Evolutionary conservation across 2,113 vertebrate species (phyloP), one percentile per base, ranked within the genome.

Genomic region (Monopterus albus): DNA sequence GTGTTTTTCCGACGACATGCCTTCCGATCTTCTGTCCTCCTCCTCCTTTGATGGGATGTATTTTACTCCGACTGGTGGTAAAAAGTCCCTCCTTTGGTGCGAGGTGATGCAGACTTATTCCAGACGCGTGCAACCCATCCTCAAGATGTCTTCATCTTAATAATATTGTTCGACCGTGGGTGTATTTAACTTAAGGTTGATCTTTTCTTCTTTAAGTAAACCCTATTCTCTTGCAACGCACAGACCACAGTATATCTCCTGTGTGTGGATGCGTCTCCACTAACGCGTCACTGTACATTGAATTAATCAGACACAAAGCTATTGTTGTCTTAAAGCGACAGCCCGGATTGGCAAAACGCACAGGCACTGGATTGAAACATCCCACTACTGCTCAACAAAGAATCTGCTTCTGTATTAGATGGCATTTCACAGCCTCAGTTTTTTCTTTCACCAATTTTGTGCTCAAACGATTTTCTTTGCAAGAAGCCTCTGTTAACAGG

Each of bases 1-100:
- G 91, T 93, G 92, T 87, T 94, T 94, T 73, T 90, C 92, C 50
- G 92, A 90, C 70, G 93, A 92, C 93, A 94, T 94, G 28, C 61
- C 79, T 85, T 60, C 72, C 36, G 64, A 62, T 77, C 75, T 82
- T 50, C 75, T 72, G 59, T 66, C 66, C 67, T 74, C 73, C 52
- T 79, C 72, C 65, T 76, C 4, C 65, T 76, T 3, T 20, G 53
- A n/a, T 60, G 18, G 20, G 74, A 52, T 70, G 26, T 43, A 1
- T 51, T 63, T 28, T 36, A 60, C 45, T 70, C 53, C 81, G 63
- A 73, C 63, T 70, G 78, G 11, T 75, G 77, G 21, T 25, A 28
- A 52, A 43, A 33, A 68, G 50, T 18, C 45, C 23, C 64, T 59
- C 49, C 39, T 43, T 17, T 51, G 7, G 46, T 68, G 63, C 57